Evolutionary conservation across 2,888 invertebrate species (phyloP).

Genomic region (Melanargia galathea): DNA sequence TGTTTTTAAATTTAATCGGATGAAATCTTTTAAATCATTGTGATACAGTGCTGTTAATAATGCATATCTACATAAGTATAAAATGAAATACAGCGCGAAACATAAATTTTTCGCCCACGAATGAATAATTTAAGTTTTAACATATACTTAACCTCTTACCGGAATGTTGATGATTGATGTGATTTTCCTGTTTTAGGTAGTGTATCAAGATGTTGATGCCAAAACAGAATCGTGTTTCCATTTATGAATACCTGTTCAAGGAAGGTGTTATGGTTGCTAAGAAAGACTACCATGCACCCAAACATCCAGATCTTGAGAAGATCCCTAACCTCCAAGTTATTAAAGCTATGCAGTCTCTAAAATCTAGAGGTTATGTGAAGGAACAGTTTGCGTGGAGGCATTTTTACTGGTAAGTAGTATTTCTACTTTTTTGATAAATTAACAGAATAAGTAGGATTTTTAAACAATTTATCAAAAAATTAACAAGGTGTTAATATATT

Average conservation of each 20-base stretch:
- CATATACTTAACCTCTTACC: conserved; percentile 53
- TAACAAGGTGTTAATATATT: too few relatives aligned
- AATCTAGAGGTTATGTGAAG: conserved; percentile 98
- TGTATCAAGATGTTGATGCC: conserved; percentile 99
- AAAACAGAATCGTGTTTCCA: conserved; percentile 97
- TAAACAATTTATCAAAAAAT: too few relatives aligned
- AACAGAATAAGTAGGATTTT: too few relatives aligned
- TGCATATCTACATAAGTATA: conserved; percentile 13
- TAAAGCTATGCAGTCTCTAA: conserved; percentile 97
- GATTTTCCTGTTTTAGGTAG: conserved; percentile 64
- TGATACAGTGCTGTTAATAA: conserved; percentile 38
- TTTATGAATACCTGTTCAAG: conserved; percentile 98
- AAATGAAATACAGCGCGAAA: conserved; percentile 1
- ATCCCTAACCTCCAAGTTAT: conserved; percentile 99
- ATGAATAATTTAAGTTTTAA: conserved; percentile 2
- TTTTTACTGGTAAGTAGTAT: conserved; percentile 92
- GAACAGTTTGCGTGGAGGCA: conserved; percentile 99
- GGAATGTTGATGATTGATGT: conserved; percentile 54
- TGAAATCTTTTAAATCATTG: conserved; percentile 46
- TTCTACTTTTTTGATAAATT: not conserved
- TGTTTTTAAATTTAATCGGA: conserved; percentile 41
- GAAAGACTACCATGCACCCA: conserved; percentile 98
- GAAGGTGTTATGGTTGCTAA: conserved; percentile 99
- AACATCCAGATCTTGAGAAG: conserved; percentile 96
- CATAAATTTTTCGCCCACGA: conserved; percentile 2